Percentiles rank a stretch among this genome's conserved stretches.
Conservation (phyloP, 2,888 invertebrate species). For the Cybosia mesomella region DNA sequence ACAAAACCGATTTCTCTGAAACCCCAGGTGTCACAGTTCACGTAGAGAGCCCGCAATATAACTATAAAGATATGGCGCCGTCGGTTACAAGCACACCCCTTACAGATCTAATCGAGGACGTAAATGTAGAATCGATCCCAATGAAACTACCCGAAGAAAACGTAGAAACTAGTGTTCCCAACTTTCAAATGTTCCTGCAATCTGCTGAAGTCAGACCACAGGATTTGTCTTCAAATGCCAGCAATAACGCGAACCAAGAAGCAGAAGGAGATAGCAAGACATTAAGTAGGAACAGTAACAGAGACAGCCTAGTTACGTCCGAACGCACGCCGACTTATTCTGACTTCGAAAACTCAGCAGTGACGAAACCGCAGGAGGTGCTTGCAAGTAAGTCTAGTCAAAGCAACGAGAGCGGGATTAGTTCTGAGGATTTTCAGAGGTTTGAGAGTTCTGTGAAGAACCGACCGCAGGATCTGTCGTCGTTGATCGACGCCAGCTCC, state of each 20-base stretch:
- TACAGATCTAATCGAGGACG: constrained; percentile 44
- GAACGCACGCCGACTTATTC: constrained; percentile 68
- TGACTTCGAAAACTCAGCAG: constrained; percentile 72
- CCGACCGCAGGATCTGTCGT: constrained; percentile 75
- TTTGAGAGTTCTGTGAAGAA: constrained; percentile 70
- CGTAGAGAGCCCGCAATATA: constrained; percentile 64
- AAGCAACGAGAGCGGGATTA: constrained; percentile 65
- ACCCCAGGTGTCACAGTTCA: constrained; percentile 47
- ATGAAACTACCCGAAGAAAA: constrained; percentile 58
- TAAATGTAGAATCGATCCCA: constrained; percentile 58
- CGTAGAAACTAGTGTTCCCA: constrained; percentile 53
- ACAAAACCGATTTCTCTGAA: constrained; percentile 50
- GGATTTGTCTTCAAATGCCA: constrained; percentile 61
- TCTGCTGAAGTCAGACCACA: constrained; percentile 75
- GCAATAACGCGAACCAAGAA: constrained; percentile 53
- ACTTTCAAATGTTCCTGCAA: constrained; percentile 68
- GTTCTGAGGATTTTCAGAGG: constrained; percentile 70
- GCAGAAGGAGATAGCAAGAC: constrained; percentile 65
- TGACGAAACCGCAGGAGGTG: constrained; percentile 69
- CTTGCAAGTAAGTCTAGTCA: constrained; percentile 65
- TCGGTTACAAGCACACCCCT: constrained; percentile 79
- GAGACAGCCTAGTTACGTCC: constrained; percentile 53
- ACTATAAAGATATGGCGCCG: constrained; percentile 67
- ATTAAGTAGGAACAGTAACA: constrained; percentile 61
- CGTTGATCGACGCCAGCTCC: constrained; percentile 70